phyloP scores from a whole-genome alignment of 2,113 vertebrate species.

The Hypocryptadius cinnamomeus region DNA sequence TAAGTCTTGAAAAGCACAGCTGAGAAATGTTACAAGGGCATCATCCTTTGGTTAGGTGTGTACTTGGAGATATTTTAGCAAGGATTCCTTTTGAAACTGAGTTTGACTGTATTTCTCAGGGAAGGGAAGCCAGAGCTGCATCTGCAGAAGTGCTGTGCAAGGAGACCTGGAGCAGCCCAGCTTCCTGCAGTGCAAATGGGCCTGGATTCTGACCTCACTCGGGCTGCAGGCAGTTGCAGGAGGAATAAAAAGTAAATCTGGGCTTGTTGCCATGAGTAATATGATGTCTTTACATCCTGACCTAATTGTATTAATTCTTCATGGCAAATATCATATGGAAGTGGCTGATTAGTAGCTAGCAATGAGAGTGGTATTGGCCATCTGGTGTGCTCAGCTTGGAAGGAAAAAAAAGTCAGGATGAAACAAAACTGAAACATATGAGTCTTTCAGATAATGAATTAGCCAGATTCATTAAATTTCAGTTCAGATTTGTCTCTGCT shows the following conservation, averaged over 20 bases:
- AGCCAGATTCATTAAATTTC: slow-evolving; percentile 27
- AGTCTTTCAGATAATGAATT: slow-evolving; percentile 44
- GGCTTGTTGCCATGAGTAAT: slow-evolving; percentile 52
- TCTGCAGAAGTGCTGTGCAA: not conserved
- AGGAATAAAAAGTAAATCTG: slow-evolving; percentile 32
- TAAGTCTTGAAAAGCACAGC: not conserved
- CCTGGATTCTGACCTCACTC: not conserved
- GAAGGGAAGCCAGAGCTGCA: not conserved
- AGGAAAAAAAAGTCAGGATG: not conserved
- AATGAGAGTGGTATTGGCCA: slow-evolving; percentile 26
- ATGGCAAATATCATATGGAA: slow-evolving; percentile 50
- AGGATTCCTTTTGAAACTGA: not conserved
- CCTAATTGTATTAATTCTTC: slow-evolving; percentile 56
- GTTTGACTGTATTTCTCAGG: not conserved
- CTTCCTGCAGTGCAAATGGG: not conserved
- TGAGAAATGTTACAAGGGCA: not conserved
- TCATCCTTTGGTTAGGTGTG: not conserved
- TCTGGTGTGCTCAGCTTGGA: not conserved
- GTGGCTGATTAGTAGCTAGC: slow-evolving; percentile 16
- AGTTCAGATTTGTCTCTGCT: not conserved
- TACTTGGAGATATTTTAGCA: not conserved
- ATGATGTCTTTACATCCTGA: slow-evolving; percentile 52
- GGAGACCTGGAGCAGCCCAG: not conserved
- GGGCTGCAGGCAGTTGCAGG: not conserved
- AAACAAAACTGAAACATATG: not conserved